phyloP scores from a whole-genome alignment of 2,797 vertebrate species.

The Pseudopleuronectes americanus region DNA sequence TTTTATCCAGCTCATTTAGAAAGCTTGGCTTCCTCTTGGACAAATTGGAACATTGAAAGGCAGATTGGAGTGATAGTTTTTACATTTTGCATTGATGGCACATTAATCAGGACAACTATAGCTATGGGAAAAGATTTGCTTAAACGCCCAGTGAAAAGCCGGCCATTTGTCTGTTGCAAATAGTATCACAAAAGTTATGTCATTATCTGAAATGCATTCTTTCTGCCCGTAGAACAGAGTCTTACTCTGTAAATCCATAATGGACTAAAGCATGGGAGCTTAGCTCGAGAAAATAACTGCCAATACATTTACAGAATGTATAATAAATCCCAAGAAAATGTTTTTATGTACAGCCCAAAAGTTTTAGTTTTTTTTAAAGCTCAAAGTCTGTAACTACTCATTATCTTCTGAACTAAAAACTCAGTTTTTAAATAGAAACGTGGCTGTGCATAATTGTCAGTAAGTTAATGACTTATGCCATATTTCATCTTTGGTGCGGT shows the following conservation, averaged over 20 bases:
- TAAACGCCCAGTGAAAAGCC: slow-evolving; percentile 37
- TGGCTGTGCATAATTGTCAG: too few species aligned
- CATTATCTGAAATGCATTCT: slow-evolving; percentile 38
- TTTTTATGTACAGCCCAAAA: slow-evolving; percentile 11
- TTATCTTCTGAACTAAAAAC: too few species aligned
- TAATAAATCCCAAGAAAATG: slow-evolving; percentile 21
- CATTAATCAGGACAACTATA: slow-evolving; percentile 67
- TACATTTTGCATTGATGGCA: slow-evolving; percentile 73
- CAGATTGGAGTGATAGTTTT: slow-evolving; percentile 75
- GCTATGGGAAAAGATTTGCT: slow-evolving; percentile 51
- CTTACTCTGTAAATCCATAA: slow-evolving; percentile 30
- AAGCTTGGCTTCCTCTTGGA: slow-evolving; percentile 71
- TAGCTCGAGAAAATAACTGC: slow-evolving; percentile 12
- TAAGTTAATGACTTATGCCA: slow-evolving; percentile 10
- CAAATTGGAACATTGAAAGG: slow-evolving; percentile 78
- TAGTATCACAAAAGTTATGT: slow-evolving; percentile 39
- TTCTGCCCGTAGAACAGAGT: slow-evolving; percentile 22
- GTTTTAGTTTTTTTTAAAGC: slow-evolving; percentile 16
- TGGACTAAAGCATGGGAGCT: slow-evolving; percentile 10
- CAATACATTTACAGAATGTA: slow-evolving; percentile 24
- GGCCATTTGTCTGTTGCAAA: slow-evolving; percentile 46
- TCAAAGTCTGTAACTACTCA: background rate
- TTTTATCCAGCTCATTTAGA: slow-evolving; percentile 78
- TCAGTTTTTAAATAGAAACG: background rate
- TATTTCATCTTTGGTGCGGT: background rate